A percentile compares a stretch with the other conserved stretches of the same genome.
phyloP scores from a whole-genome alignment of 2,888 invertebrate species.

The Podotricha telesiphe region DNA sequence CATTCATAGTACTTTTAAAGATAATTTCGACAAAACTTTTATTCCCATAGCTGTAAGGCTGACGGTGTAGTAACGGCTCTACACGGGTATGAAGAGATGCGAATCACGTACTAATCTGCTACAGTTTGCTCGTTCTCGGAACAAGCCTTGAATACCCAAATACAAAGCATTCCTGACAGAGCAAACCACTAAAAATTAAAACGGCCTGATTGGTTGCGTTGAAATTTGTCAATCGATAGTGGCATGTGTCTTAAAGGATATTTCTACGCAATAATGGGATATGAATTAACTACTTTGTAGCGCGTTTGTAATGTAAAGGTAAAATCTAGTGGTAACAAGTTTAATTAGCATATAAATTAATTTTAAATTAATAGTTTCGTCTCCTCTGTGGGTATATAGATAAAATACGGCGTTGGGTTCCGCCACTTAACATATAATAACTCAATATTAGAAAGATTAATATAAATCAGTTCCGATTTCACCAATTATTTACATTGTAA shows the following conservation, averaged over 20 bases:
- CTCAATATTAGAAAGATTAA: too few species aligned
- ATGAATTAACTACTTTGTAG: too few species aligned
- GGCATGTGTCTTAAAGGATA: not conserved
- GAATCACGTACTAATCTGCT: constrained; percentile 52
- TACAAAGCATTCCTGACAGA: constrained; percentile 40
- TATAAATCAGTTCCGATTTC: too few species aligned
- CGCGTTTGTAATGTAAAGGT: too few species aligned
- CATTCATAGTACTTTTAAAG: not conserved
- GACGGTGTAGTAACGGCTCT: constrained; percentile 18
- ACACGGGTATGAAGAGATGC: constrained; percentile 41
- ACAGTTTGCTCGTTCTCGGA: constrained; percentile 54
- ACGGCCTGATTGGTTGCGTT: constrained; percentile 27
- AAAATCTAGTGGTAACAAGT: too few species aligned
- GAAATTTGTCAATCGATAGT: constrained; percentile 4
- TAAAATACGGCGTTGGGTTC: too few species aligned
- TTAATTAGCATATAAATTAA: too few species aligned
- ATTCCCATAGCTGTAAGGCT: constrained; percentile 25
- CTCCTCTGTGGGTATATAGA: too few species aligned
- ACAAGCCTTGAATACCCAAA: constrained; percentile 49
- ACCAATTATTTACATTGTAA: too few species aligned
- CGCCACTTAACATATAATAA: too few species aligned
- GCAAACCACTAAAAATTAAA: constrained; percentile 35
- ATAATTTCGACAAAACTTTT: constrained; percentile 17
- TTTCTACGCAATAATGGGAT: not conserved
- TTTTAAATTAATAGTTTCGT: too few species aligned